Base-by-base conservation (phyloP, 92 coral and sea anemone genomes). In the Pocillopora meandrina region DNA sequence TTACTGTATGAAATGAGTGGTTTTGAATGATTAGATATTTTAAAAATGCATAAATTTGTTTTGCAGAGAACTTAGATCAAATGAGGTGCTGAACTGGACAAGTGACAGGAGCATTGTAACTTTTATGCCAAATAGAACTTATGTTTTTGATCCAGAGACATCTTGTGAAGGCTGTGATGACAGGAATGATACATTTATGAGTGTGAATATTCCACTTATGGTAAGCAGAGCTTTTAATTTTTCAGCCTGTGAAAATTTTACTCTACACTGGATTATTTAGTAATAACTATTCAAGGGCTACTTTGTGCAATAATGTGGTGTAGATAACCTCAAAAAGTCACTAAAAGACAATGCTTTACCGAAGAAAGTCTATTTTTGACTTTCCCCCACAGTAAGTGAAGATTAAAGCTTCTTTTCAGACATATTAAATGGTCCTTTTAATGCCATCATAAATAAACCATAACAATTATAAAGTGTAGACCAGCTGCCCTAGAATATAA, bases 121-220 rank as follows among this genome's bases (percentile, higher is more conserved):
- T 1, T 96, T 94, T 73, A 86, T 92, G 93, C 92, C 93, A 74
- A 89, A 92, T 73, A 92, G 94, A 83, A 87, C 91, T 10, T 90
- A 87, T 69, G 64, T 94, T 26, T 96, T 89, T 92, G 98, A 96
- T 75, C 95, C 95, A 9, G 93, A 89, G 59, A 86, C 93, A 10
- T 96, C 98, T 0, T 96, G 98, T 82, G 73, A 81, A 13, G 88
- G 87, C 59, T 96, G 98, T 49, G 90, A 88, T 85, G 96, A 92
- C 64, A 87, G 14, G 57, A 80, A 66, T 0, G 98, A 96, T 78
- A 42, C 17, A 0, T 78, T 96, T 76, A 91, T 92, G 3, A 92
- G 92, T 72, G 93, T 90, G 56, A 94, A 95, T 71, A 88, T 95
- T 12, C 98, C 98, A 47, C 88, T 93, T 18, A 58, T 95, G 95